Evolutionary conservation across 2,113 vertebrate species (phyloP), one percentile per base, ranked within the genome.

Genomic region (Tinamus guttatus): DNA sequence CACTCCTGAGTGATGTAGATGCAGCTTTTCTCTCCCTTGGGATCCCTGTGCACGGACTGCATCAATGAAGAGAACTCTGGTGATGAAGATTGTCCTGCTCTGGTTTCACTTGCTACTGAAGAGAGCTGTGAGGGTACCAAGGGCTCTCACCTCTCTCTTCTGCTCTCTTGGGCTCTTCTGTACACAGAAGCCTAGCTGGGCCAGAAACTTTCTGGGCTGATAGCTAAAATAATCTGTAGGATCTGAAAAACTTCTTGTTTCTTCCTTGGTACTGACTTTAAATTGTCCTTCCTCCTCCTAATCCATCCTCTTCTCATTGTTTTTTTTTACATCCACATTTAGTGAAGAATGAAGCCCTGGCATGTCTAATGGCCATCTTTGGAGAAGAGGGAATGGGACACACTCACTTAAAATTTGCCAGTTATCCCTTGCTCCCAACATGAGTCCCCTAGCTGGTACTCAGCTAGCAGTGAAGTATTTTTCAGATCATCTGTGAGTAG

Each of bases 271-370:
- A 45, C 40, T 41, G 24, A 40, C 15, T 24, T 13, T 38, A 43
- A 2, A 13, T 9, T n/a, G 17, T 24, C 58, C 5, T 47, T 7
- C 18, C 9, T 56, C 3, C 1, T 27, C 15, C 70, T 28, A 4
- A 71, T 20, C 7, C 13, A 27, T 8, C 0, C 9, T 15, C 14
- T 52, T 59, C 17, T 6, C 9, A 27, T 34, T 2, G 22, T 54
- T 59, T 16, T 40, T 4, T 22, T 49, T 49, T 1, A 54, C 11
- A 13, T 74, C 68, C 73, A 43, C 21, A 47, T 0, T 18, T 25
- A 51, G 12, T 8, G 28, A 47, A 51, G 47, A 82, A 30, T 3
- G 5, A 62, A 73, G 54, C 6, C 47, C 54, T 70, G 65, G 25
- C 0, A 0, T 13, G 32, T 20, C 32, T 25, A 45, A 51, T 43